Evolutionary conservation across 2,113 vertebrate species (phyloP), one percentile per base, ranked within the genome.

Genomic region (Promerops cafer): DNA sequence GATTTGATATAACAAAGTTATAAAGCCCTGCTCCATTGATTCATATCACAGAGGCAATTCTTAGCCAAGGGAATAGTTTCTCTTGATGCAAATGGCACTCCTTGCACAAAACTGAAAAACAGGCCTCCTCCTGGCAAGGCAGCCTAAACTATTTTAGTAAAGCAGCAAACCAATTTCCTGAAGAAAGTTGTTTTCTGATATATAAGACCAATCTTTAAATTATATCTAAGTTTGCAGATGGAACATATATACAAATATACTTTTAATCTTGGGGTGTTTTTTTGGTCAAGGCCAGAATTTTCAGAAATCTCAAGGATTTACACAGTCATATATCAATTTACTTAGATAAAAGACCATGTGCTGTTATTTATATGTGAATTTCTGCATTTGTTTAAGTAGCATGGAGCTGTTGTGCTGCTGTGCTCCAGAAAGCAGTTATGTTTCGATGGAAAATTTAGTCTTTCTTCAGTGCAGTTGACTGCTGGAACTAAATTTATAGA

Each of bases 381-480:
- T 93, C 61, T 96, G 76, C 49, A 53, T 83, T 74, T 90, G 9
- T 84, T 93, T 96, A 76, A 81, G 56, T 94, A 93, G 35, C 65
- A 82, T 40, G 45, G 70, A 96, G 60, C 16, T 74, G 56, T 52
- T 82, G 19, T 59, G 35, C 59, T 84, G 30, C 53, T 68, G 37
- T 86, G 53, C 65, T 63, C 57, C 77, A 91, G 89, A 92, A 90
- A 89, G 44, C 50, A 64, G 11, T 45, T 87, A 89, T 8, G 26
- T 83, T 95, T 97, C 76, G 61, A 81, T 12, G 65, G 89, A 86
- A 94, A 97, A 95, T 89, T 71, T 89, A 93, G 28, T 60, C 39
- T 81, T 95, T 79, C 52, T 87, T 76, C 83, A 76, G 57, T 85
- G 35, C 71, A 83, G 47, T 49, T 96, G 84, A 94, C 40, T 90